Conservation (phyloP, 2,113 vertebrate species). For the Alligator mississippiensis region DNA sequence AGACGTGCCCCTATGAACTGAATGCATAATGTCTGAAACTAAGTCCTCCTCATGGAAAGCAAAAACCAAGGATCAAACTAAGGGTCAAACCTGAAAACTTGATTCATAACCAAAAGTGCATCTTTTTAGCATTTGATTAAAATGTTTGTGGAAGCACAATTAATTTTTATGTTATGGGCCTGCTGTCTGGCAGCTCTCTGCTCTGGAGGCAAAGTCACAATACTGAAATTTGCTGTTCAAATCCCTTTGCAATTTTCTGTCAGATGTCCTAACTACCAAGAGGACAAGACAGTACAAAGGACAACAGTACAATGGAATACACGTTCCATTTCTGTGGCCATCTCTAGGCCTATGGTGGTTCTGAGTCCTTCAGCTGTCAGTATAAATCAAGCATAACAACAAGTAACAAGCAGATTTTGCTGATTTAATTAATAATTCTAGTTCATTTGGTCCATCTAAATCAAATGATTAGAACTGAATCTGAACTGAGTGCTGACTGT, state of each 20-base stretch:
- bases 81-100: not conserved
- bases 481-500: slow-evolving; percentile 59
- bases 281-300: accelerated
- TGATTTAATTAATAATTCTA: slow-evolving; percentile 73
- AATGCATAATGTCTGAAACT: too few relatives aligned
- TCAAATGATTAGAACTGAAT: slow-evolving; percentile 46
- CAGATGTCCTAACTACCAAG: not conserved
- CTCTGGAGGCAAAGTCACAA: accelerated
- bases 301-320: not conserved
- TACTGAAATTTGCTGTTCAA: not conserved
- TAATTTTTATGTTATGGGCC: not conserved
- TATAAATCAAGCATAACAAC: slow-evolving; percentile 61
- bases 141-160: accelerated
- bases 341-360: not conserved
- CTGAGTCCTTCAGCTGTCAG: slow-evolving; percentile 4
- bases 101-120: not conserved
- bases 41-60: too few relatives aligned
- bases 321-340: not conserved
- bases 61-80: too few relatives aligned
- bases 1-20: too few relatives aligned
- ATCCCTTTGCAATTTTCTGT: not conserved
- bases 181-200: not conserved
- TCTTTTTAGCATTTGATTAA: not conserved
- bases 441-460: slow-evolving; percentile 62
- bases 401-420: slow-evolving; percentile 68